Base-by-base conservation (phyloP, 2,888 invertebrate species). In the Volucella inanis region DNA sequence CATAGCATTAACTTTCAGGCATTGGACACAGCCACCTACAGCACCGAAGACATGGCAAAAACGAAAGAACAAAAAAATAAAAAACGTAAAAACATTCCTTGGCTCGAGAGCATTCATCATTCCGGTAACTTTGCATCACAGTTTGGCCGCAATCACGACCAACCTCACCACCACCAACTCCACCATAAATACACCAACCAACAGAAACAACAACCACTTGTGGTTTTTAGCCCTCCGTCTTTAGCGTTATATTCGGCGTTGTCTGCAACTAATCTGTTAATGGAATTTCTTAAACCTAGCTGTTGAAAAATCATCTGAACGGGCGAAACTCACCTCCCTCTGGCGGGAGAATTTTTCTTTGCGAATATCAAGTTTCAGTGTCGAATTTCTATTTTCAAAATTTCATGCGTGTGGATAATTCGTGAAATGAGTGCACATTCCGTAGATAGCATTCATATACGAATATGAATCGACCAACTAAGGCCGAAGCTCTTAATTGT, bases 251-350 rank as follows among this genome's bases (percentile, higher is more conserved):
- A 31, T 31, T 31, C 31, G 31, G 0, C 70, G 57, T 77, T 75
- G 68, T 61, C 61, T 55, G 70, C 70, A 70, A 79, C 74, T 74
- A 84, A 80, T 67, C 80, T 68, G 15, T 49, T 49, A 49, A 55
- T 61, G 71, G 75, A 80, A 76, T 78, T 75, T 54, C 57, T 65
- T 64, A 50, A 74, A 47, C 74, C 80, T 80, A 75, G 65, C 70
- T 84, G 79, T 84, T 65, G 65, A 64, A 84, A 83, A 84, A 80
- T 80, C 80, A 84, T 74, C 79, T 84, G 70, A 75, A 82, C 79
- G 65, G 70, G 52, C 47, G 49, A 68, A 79, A 67, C 68, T 61
- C 55, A 64, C 74, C 67, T 52, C 65, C 54, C 59, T 31, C 39
- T 14, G 54, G 47, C 39, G 12, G 55, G 49, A 52, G 57, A 15